phyloP scores from a whole-genome alignment of 2,888 invertebrate species.

The Melipona beecheii region DNA sequence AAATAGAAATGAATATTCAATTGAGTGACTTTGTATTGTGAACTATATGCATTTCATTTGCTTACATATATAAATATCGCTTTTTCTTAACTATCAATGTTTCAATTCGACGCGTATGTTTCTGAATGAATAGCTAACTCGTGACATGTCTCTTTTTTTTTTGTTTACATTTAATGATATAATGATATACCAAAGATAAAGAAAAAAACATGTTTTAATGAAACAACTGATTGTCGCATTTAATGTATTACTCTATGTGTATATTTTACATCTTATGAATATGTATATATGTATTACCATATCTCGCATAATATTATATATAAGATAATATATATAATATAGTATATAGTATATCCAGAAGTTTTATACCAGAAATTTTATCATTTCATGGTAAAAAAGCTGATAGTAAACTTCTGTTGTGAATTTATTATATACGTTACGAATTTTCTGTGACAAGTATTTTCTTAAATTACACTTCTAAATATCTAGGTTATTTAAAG shows the following conservation, averaged over 20 bases:
- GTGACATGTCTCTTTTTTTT: background rate
- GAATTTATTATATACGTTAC: background rate
- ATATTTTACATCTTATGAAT: background rate
- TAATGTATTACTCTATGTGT: background rate
- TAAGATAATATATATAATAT: too few relatives aligned
- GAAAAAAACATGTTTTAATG: conserved; percentile 3
- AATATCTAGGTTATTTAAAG: background rate
- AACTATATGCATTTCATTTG: conserved; percentile 10
- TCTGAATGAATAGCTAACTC: background rate
- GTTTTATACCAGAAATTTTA: background rate
- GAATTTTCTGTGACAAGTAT: background rate
- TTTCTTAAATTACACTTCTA: background rate
- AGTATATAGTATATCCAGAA: background rate
- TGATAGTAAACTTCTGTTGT: background rate
- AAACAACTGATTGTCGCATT: conserved; percentile 12
- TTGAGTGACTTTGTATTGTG: background rate
- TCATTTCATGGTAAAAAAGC: background rate
- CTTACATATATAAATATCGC: background rate
- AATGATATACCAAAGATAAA: conserved; percentile 2
- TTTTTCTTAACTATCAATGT: conserved; percentile 1
- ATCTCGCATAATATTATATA: too few relatives aligned
- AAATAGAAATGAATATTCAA: conserved; percentile 3
- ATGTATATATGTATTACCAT: background rate
- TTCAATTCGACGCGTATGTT: background rate
- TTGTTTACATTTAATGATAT: conserved; percentile 36